Evolutionary conservation across 2,113 vertebrate species (phyloP).

Genomic region (Melanostigma gelatinosum): DNA sequence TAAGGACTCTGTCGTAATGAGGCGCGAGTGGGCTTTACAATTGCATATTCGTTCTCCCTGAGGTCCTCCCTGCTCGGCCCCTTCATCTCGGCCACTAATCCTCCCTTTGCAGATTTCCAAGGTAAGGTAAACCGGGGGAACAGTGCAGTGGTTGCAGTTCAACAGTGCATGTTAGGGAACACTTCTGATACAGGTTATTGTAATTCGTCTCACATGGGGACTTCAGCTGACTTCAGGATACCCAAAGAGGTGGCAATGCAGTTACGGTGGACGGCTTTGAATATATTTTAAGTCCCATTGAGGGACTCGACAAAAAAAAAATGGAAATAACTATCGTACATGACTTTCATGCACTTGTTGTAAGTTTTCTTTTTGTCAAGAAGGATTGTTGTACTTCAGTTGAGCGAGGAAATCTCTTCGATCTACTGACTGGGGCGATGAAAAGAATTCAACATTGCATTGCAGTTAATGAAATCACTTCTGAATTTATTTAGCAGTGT

Average conservation of each 20-base stretch:
- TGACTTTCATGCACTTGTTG: conserved; percentile 18
- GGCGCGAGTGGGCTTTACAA: conserved; percentile 53
- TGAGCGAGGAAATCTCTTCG: neutral
- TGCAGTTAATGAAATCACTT: conserved; percentile 3
- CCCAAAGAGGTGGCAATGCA: conserved; percentile 21
- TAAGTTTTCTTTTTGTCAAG: conserved; percentile 27
- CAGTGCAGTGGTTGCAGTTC: conserved; percentile 47
- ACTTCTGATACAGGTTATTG: conserved; percentile 49
- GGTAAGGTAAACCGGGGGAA: conserved; percentile 61
- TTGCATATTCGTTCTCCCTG: conserved; percentile 54
- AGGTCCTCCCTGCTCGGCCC: conserved; percentile 23
- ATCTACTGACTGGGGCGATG: neutral
- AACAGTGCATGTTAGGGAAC: conserved; percentile 38
- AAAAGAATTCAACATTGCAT: neutral
- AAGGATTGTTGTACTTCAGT: conserved; percentile 8
- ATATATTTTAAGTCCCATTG: neutral
- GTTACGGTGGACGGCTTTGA: conserved; percentile 17
- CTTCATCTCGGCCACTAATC: conserved; percentile 63
- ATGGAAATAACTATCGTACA: neutral
- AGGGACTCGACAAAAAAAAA: neutral
- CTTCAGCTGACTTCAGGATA: conserved; percentile 45
- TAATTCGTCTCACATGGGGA: conserved; percentile 49
- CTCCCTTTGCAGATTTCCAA: conserved; percentile 49
- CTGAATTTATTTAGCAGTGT: neutral
- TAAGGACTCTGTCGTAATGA: conserved; percentile 63